Conservation (phyloP, 2,888 invertebrate genomes). For the Bembecia ichneumoniformis region DNA sequence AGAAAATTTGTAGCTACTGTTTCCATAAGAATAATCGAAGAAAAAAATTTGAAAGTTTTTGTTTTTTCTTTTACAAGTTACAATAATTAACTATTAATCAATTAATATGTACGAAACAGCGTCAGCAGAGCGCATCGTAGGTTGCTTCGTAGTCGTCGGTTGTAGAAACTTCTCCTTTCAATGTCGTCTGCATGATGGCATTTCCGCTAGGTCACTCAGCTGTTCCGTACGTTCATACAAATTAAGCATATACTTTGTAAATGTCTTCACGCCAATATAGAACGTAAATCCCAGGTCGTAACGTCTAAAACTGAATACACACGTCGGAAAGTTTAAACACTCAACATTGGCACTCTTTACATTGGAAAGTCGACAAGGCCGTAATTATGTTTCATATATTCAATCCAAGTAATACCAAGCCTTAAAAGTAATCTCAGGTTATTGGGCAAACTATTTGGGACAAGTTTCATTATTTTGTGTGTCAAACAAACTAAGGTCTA, state of each 20-base stretch:
- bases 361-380: constrained; percentile 23
- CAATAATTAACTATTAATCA: too few relatives aligned
- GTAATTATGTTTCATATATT: constrained; percentile 29
- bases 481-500: constrained; percentile 20
- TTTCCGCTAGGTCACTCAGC: constrained; percentile 14
- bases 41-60: too few relatives aligned
- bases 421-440: constrained; percentile 11
- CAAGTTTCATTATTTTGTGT: constrained; percentile 7
- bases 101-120: too few relatives aligned
- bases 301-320: background rate
- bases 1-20: too few relatives aligned
- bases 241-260: background rate
- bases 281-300: background rate
- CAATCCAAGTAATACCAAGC: constrained; percentile 18
- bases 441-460: constrained; percentile 4
- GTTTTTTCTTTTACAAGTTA: too few relatives aligned
- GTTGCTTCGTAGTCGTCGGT: too few relatives aligned
- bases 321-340: background rate
- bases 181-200: constrained; percentile 3
- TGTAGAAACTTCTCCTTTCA: constrained; percentile 2
- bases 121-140: too few relatives aligned
- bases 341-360: background rate
- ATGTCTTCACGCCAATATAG: background rate
- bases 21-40: too few relatives aligned
- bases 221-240: constrained; percentile 3